A percentile compares a stretch with the other conserved stretches of the same genome.
These are phyloP conservation scores for Cuniculus paca DNA, from an alignment of 2,797 vertebrate genomes.

Conservation along the genomic window DNA sequence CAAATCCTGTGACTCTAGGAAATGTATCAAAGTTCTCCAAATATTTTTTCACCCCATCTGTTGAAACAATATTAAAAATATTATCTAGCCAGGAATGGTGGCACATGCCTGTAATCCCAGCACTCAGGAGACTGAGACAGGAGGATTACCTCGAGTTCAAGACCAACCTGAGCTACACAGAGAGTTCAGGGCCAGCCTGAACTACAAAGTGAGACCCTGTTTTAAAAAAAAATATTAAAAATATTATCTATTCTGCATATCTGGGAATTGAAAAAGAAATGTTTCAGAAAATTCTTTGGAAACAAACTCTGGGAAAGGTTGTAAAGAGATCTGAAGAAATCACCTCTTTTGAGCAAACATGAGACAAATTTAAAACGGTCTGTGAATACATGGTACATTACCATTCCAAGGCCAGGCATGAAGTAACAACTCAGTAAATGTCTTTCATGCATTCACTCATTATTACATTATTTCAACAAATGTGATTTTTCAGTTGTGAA, in stretches of 20 bases:
- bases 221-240: neutral
- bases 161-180: neutral
- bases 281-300: conserved; percentile 50
- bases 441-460: neutral
- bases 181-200: neutral
- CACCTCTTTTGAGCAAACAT: neutral
- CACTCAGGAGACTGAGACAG: neutral
- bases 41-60: conserved; percentile 32
- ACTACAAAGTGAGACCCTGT: neutral
- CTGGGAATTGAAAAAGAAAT: conserved; percentile 54
- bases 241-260: conserved; percentile 42
- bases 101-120: neutral
- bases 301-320: conserved; percentile 60
- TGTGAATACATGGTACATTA: neutral
- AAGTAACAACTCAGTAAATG: neutral
- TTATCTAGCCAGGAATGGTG: neutral
- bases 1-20: conserved; percentile 58
- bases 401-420: conserved; percentile 38
- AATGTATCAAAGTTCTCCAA: conserved; percentile 36
- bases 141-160: neutral
- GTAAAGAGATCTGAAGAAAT: neutral
- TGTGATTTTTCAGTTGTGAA: neutral
- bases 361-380: neutral
- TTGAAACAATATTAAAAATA: conserved; percentile 72
- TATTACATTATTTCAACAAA: neutral